A percentile compares a stretch with the other conserved stretches of the same genome.
phyloP scores from a whole-genome alignment of 2,888 invertebrate species.

The Lordiphosa andalusiaca region DNA sequence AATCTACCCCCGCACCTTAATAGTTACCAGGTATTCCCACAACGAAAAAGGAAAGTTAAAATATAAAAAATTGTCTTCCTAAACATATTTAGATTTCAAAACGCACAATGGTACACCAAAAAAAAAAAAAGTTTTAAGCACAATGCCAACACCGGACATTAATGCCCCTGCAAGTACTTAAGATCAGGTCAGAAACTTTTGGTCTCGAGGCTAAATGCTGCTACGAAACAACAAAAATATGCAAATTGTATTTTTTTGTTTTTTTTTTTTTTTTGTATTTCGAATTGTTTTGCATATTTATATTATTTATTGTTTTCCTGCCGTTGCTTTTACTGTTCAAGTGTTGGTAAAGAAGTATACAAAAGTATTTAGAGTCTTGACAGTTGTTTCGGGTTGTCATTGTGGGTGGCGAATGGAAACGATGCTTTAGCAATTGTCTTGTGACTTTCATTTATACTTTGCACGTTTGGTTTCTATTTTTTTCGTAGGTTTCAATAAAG shows the following conservation, averaged over 20 bases:
- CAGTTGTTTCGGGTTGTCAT: slow-evolving; percentile 30
- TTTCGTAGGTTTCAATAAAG: background rate
- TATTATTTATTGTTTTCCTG: slow-evolving; percentile 66
- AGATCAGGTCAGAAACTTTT: slow-evolving; percentile 39
- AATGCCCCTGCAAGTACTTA: slow-evolving; percentile 58
- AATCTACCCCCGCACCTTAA: slow-evolving; percentile 6
- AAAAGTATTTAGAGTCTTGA: slow-evolving; percentile 61
- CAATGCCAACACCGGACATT: slow-evolving; percentile 59
- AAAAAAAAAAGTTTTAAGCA: slow-evolving; percentile 37
- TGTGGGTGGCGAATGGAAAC: slow-evolving; percentile 6
- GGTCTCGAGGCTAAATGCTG: slow-evolving; percentile 8
- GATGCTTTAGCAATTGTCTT: slow-evolving; percentile 27
- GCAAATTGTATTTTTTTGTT: slow-evolving; percentile 51
- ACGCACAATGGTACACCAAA: slow-evolving; percentile 34
- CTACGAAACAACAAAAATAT: slow-evolving; percentile 44
- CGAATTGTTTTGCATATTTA: slow-evolving; percentile 63
- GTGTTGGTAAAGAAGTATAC: slow-evolving; percentile 37
- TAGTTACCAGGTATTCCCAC: slow-evolving; percentile 12
- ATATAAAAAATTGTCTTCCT: slow-evolving; percentile 5
- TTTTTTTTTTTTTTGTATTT: slow-evolving; percentile 20
- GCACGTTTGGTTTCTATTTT: slow-evolving; percentile 8
- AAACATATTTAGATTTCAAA: slow-evolving; percentile 37
- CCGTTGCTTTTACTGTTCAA: slow-evolving; percentile 18
- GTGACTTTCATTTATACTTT: slow-evolving; percentile 68
- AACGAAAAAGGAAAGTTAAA: background rate